These are phyloP conservation scores for Psammodynastes pulverulentus DNA, from an alignment of 2,113 vertebrate species.

Conservation along the genomic window DNA sequence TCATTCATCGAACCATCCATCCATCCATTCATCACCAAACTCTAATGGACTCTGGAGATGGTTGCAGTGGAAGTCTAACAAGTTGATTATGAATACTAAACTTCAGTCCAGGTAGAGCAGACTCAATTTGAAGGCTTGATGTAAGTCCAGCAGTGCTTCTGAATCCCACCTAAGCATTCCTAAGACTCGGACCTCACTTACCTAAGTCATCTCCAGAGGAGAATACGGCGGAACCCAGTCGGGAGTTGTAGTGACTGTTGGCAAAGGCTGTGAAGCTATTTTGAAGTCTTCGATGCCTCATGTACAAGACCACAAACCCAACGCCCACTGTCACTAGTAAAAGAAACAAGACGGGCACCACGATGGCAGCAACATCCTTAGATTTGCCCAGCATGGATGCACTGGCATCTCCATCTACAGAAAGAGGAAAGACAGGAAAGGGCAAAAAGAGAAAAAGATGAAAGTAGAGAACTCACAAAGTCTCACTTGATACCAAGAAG, in stretches of 20 bases:
- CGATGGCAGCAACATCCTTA: slow-evolving; percentile 83
- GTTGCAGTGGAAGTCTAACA: neutral
- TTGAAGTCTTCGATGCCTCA: slow-evolving; percentile 87
- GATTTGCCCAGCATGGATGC: slow-evolving; percentile 48
- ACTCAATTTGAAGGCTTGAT: neutral
- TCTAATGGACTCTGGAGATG: neutral
- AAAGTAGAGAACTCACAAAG: neutral
- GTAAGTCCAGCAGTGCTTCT: neutral
- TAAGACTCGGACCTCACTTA: slow-evolving; percentile 48
- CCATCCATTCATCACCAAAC: neutral
- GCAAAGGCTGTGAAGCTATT: slow-evolving; percentile 93
- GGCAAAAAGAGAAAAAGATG: neutral
- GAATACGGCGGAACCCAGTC: slow-evolving; percentile 93
- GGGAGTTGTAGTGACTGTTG: slow-evolving; percentile 97
- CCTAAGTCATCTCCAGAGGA: slow-evolving; percentile 94
- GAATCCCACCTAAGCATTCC: neutral
- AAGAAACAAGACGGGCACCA: slow-evolving; percentile 91
- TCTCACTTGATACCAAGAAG: neutral
- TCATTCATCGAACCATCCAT: neutral
- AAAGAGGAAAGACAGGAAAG: neutral
- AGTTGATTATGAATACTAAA: neutral
- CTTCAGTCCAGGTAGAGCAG: too few relatives aligned
- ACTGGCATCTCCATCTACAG: slow-evolving; percentile 24
- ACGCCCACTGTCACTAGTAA: slow-evolving; percentile 82
- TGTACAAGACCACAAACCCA: slow-evolving; percentile 82